phyloP scores from a whole-genome alignment of 2,888 invertebrate species.

The Carterocephalus palaemon region DNA sequence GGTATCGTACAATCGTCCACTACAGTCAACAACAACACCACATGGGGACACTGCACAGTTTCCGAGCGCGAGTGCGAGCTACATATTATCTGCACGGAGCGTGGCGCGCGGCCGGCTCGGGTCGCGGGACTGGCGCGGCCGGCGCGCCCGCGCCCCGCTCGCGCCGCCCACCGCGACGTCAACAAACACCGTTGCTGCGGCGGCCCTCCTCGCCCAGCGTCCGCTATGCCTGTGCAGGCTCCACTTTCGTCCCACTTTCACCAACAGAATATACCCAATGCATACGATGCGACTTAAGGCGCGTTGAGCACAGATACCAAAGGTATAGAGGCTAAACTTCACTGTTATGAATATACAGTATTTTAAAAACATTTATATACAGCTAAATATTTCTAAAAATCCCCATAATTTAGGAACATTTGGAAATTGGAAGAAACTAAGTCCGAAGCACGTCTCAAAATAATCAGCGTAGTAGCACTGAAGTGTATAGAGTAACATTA shows the following conservation, averaged over 20 bases:
- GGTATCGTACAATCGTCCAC: constrained; percentile 42
- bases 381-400: too few species aligned
- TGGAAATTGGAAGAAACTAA: too few species aligned
- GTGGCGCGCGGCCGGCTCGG: constrained; percentile 60
- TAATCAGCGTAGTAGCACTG: too few species aligned
- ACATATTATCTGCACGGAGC: constrained; percentile 64
- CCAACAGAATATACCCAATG: constrained; percentile 36
- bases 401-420: too few species aligned
- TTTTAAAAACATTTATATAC: too few species aligned
- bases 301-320: constrained; percentile 43
- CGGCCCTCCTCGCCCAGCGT: constrained; percentile 56
- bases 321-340: constrained; percentile 24
- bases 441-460: too few species aligned
- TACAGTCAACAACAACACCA: constrained; percentile 48
- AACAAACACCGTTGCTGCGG: constrained; percentile 73
- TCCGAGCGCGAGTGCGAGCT: constrained; percentile 51
- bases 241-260: constrained; percentile 63
- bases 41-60: constrained; percentile 52
- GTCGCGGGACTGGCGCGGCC: constrained; percentile 69
- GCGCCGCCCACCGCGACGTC: constrained; percentile 62
- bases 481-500: too few species aligned
- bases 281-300: constrained; percentile 5
- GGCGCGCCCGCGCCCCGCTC: constrained; percentile 40
- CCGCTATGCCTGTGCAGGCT: constrained; percentile 51
- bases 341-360: too few species aligned